Percentiles rank a stretch among this genome's conserved stretches.
phyloP scores from a whole-genome alignment of 2,888 invertebrate genomes.

The Tortricodes alternella region DNA sequence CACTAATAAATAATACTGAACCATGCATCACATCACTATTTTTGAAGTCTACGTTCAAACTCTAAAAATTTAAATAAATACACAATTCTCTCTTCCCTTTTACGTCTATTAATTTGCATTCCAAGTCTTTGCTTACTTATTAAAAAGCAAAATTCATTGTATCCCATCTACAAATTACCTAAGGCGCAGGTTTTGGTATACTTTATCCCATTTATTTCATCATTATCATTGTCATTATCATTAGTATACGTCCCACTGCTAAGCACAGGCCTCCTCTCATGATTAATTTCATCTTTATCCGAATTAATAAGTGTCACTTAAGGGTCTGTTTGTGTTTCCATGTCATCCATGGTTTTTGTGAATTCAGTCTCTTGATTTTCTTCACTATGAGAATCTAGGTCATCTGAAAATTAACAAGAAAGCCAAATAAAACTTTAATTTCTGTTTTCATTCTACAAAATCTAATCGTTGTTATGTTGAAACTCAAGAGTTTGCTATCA shows the following conservation, averaged over 20 bases:
- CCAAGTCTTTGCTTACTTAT: constrained; percentile 26
- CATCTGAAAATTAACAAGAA: constrained; percentile 46
- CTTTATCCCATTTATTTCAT: no score
- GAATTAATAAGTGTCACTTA: constrained; percentile 29
- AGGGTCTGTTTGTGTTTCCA: constrained; percentile 65
- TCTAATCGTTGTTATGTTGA: neutral
- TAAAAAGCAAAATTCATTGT: neutral
- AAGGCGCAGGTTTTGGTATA: no score
- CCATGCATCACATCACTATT: constrained; percentile 39
- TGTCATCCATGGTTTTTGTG: constrained; percentile 53
- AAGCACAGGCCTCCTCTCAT: no score
- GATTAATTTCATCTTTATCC: neutral
- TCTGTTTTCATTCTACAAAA: no score
- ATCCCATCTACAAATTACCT: neutral
- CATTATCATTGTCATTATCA: no score
- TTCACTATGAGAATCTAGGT: constrained; percentile 64
- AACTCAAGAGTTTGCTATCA: no score
- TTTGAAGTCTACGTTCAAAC: neutral
- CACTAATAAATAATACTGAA: constrained; percentile 52
- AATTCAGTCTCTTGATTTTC: constrained; percentile 68
- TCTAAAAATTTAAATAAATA: constrained; percentile 25
- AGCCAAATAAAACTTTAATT: no score
- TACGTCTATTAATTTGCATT: neutral
- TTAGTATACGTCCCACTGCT: no score
- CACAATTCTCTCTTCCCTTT: neutral